Percentiles rank a stretch among this genome's conserved stretches.
These are phyloP conservation scores for Apodemus agrarius DNA, from an alignment of 2,797 vertebrate genomes.

Conservation along the genomic window DNA sequence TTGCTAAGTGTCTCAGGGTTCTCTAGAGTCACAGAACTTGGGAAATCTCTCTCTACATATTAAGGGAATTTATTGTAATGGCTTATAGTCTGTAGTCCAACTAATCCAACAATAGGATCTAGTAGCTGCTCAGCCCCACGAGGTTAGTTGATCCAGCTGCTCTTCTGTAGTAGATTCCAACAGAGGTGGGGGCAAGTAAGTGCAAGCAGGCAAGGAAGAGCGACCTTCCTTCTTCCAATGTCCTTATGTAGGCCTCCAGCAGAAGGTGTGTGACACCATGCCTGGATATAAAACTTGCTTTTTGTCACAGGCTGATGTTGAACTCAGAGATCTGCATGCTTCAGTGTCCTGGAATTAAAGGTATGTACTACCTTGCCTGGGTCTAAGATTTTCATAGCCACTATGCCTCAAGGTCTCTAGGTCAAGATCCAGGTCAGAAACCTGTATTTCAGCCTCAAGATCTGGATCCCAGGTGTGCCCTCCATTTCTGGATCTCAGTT, in stretches of 20 bases:
- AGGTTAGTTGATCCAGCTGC: neutral
- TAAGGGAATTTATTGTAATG: no score
- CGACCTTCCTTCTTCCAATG: neutral
- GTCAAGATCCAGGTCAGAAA: no score
- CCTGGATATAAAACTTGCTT: neutral
- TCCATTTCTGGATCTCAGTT: neutral
- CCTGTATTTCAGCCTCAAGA: neutral
- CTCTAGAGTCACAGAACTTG: no score
- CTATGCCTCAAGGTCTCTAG: neutral
- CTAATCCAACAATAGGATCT: no score
- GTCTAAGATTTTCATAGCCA: neutral
- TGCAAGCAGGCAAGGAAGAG: neutral
- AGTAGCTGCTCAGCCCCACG: neutral
- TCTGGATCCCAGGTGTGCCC: neutral
- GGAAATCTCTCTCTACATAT: no score
- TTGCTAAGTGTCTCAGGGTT: neutral
- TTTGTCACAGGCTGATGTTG: neutral
- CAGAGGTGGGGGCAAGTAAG: neutral
- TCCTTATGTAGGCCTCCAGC: neutral
- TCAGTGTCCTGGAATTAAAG: no score
- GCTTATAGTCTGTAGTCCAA: no score
- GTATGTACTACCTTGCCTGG: no score
- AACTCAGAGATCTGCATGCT: neutral
- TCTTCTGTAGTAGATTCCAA: neutral
- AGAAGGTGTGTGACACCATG: neutral